phyloP scores from a whole-genome alignment of 2,888 invertebrate species.

The Aricia artaxerxes region DNA sequence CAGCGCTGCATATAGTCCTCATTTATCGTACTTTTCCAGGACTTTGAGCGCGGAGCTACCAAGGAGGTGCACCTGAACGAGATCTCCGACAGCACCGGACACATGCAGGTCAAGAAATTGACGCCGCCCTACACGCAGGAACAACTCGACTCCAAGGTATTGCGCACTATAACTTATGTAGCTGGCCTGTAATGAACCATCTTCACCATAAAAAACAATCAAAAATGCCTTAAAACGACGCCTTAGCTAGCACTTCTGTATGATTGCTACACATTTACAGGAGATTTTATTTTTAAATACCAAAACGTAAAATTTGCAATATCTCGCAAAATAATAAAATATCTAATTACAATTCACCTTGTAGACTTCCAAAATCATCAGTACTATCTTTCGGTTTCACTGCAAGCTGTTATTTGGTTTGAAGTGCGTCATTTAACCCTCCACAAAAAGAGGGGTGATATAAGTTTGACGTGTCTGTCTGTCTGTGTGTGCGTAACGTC shows the following conservation, averaged over 20 bases:
- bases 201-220: neutral
- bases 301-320: too few species aligned
- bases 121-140: slow-evolving; percentile 86
- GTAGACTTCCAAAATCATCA: too few species aligned
- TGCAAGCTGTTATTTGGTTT: neutral
- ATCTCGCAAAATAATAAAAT: too few species aligned
- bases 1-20: too few species aligned
- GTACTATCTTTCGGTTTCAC: too few species aligned
- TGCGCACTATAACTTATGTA: neutral
- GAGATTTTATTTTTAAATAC: too few species aligned
- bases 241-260: neutral
- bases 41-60: slow-evolving; percentile 84
- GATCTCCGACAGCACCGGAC: slow-evolving; percentile 85
- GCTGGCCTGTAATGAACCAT: too few species aligned
- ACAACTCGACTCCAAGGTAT: slow-evolving; percentile 83
- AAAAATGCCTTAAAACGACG: neutral
- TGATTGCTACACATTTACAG: neutral
- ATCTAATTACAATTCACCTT: too few species aligned
- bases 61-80: slow-evolving; percentile 83
- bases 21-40: slow-evolving; percentile 49
- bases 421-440: neutral
- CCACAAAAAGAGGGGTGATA: too few species aligned
- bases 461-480: too few species aligned
- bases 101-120: slow-evolving; percentile 83
- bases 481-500: too few species aligned